These are phyloP conservation scores for Stenolophus ochropezus DNA, from an alignment of 2,888 invertebrate genomes.

Conservation along the genomic window DNA sequence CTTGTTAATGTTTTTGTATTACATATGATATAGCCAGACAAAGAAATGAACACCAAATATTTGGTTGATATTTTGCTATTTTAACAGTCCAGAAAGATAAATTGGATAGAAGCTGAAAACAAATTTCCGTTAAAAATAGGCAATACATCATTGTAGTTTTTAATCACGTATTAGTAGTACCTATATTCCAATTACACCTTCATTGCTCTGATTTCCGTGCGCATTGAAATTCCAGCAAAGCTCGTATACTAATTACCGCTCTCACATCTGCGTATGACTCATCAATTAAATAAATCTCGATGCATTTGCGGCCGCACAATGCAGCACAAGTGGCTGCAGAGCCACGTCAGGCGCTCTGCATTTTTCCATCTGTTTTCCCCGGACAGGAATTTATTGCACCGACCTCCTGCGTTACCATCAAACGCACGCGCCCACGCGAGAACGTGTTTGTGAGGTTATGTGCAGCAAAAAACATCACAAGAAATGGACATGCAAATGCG, in stretches of 20 bases:
- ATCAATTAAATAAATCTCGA: constrained; percentile 33
- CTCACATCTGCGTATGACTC: not conserved
- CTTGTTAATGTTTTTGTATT: no score
- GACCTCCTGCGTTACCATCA: constrained; percentile 31
- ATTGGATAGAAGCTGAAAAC: no score
- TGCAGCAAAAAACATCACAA: constrained; percentile 1
- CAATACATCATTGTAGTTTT: not conserved
- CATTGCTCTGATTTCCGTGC: not conserved
- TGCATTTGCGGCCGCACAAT: not conserved
- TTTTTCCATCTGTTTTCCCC: constrained; percentile 57
- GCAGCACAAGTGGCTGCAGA: constrained; percentile 24
- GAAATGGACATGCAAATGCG: not conserved
- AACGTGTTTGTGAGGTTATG: constrained; percentile 7
- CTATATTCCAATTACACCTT: not conserved
- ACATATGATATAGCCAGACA: no score
- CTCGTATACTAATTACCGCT: not conserved
- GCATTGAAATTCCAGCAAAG: not conserved
- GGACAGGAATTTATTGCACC: constrained; percentile 42
- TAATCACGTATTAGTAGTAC: not conserved
- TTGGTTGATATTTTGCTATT: no score
- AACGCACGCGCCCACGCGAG: not conserved
- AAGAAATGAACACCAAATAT: no score
- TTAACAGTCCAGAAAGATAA: no score
- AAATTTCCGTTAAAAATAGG: no score
- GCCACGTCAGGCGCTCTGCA: constrained; percentile 43